phyloP scores from a whole-genome alignment of 1,140 invertebrate genomes.

The Calycopis cecrops region DNA sequence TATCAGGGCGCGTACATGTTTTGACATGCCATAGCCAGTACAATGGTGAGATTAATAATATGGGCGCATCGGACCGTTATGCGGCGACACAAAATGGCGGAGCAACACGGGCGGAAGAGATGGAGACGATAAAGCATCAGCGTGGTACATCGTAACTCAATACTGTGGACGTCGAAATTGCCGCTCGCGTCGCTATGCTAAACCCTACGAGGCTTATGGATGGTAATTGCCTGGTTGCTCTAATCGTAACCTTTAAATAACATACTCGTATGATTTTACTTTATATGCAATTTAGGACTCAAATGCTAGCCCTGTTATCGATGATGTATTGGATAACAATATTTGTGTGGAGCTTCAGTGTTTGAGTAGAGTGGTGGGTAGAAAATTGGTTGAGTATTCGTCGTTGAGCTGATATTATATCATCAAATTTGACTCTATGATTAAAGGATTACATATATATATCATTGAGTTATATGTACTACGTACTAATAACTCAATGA shows the following conservation, averaged over 20 bases:
- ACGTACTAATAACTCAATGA: too few species aligned
- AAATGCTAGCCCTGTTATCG: too few species aligned
- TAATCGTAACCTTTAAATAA: constrained; percentile 49
- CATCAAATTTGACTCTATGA: too few species aligned
- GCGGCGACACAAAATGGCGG: constrained; percentile 47
- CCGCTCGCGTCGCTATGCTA: constrained; percentile 50
- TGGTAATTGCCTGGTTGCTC: constrained; percentile 44
- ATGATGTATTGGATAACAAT: too few species aligned
- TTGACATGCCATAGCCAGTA: constrained; percentile 54
- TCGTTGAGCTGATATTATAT: too few species aligned
- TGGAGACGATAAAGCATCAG: constrained; percentile 65
- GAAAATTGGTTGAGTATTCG: too few species aligned
- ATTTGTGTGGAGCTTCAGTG: too few species aligned
- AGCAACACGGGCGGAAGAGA: constrained; percentile 67
- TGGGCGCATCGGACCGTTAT: constrained; percentile 59
- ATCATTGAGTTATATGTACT: too few species aligned
- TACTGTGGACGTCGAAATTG: constrained; percentile 59
- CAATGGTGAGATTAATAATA: constrained; percentile 71
- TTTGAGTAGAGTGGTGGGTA: too few species aligned
- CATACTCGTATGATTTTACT: constrained; percentile 10
- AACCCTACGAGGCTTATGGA: constrained; percentile 40
- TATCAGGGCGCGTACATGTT: constrained; percentile 59
- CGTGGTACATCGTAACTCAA: constrained; percentile 55
- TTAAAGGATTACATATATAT: too few species aligned
- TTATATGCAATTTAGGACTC: constrained; percentile 16